Percentiles rank a stretch among this genome's conserved stretches.
Conservation (phyloP, 2,797 vertebrate genomes). For the Thripadectes ignobilis region DNA sequence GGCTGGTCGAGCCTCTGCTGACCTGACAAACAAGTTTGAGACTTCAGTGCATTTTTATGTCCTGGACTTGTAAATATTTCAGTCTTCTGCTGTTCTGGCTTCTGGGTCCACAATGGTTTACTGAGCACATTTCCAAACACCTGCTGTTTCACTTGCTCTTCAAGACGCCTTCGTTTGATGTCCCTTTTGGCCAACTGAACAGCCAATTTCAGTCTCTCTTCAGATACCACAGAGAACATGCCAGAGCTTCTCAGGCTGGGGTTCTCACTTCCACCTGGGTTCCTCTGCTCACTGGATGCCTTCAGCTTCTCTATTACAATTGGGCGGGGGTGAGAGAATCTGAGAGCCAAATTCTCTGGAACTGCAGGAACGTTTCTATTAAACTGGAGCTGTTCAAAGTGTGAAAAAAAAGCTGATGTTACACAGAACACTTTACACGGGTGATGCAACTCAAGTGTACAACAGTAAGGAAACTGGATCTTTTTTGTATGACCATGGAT, state of each 20-base stretch:
- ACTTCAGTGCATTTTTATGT: neutral
- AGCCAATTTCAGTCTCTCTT: constrained; percentile 87
- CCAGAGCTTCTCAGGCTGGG: constrained; percentile 70
- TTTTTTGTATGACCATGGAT: neutral
- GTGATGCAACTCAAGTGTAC: neutral
- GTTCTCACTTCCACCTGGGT: constrained; percentile 22
- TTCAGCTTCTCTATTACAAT: constrained; percentile 90
- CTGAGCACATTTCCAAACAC: neutral
- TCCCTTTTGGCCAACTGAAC: constrained; percentile 89
- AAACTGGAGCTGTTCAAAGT: constrained; percentile 85
- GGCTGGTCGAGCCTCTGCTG: neutral
- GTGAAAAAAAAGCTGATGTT: neutral
- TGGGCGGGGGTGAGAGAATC: constrained; percentile 79
- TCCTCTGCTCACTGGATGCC: neutral
- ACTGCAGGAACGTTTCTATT: constrained; percentile 79
- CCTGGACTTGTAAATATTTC: neutral
- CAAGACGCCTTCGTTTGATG: constrained; percentile 77
- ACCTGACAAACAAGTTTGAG: neutral
- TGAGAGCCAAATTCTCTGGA: constrained; percentile 80
- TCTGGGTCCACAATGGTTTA: neutral
- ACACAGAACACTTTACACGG: neutral
- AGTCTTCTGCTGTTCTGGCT: neutral
- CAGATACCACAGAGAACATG: constrained; percentile 87
- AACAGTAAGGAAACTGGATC: neutral
- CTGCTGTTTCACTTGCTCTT: constrained; percentile 46